Base-by-base conservation (phyloP, 2,797 vertebrate species). In the Gila robusta region DNA sequence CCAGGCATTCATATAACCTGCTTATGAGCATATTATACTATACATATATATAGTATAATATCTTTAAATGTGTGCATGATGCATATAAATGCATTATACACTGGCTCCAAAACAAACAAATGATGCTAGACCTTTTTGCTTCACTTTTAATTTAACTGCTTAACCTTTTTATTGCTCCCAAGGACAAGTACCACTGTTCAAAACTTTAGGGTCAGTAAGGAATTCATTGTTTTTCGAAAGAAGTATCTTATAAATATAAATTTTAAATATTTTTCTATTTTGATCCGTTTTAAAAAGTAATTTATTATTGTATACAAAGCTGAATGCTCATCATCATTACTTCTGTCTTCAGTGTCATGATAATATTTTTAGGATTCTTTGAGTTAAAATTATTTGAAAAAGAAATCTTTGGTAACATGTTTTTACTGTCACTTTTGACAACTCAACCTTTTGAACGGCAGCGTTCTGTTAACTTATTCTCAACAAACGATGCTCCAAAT, bases 61-160 rank as follows among this genome's bases (percentile, higher is more conserved):
- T 70, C n/a, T 84, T 26, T 69, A 69, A 78, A 19, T 54, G 62
- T 59, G 49, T 56, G 21, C 52, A 12, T 54, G 35, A 73, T 32
- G 32, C 12, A 64, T 82, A 62, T 54, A 44, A 54, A 62, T 86
- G 59, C 49, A 44, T 79, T 64, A 72, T 64, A 80, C 77, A 52
- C 21, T 80, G 69, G 69, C 54, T 16, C 23, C 41, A 39, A 80
- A 85, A 79, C 21, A 67, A 80, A 67, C 17, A 49, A 10, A 67
- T 66, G 0, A 21, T 32, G 6, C 11, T 67, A 67, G 62, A 67
- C 11, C 41, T 66, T 67, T 49, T 80, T 5, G 49, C n/a, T 14
- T 49, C 1, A 49, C 26, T 32, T 66, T 12, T 3, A 14, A 28
- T 35, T 59, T 32, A 32, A 6, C 2, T 23, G 21, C 3, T 79